Conservation (phyloP, 2,888 invertebrate species). For the Isoperla grammatica region DNA sequence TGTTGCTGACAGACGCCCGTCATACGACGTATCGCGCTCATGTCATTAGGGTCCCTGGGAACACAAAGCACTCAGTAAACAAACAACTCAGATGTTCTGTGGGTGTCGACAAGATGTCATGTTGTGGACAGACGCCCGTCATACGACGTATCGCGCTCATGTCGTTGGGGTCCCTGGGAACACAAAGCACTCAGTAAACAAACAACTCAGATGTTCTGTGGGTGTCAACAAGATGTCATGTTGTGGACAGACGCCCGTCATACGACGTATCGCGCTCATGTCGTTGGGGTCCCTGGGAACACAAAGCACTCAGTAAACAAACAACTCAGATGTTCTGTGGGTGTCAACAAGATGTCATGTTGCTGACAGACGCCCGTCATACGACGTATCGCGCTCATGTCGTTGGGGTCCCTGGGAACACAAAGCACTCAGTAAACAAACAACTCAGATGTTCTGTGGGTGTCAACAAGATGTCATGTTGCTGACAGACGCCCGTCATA, state of each 20-base stretch:
- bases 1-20: conserved; percentile 86
- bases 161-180: conserved; percentile 66
- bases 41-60: conserved; percentile 63
- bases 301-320: too few species aligned
- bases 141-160: conserved; percentile 72
- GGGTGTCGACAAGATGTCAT: conserved; percentile 72
- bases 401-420: conserved; percentile 65
- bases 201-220: conserved; percentile 76
- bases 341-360: conserved; percentile 73
- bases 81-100: conserved; percentile 79
- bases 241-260: conserved; percentile 85
- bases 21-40: conserved; percentile 72
- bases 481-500: conserved; percentile 83
- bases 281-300: conserved; percentile 61
- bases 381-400: conserved; percentile 69
- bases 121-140: conserved; percentile 85
- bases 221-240: conserved; percentile 77
- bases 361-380: conserved; percentile 87
- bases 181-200: too few species aligned
- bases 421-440: too few species aligned
- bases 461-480: conserved; percentile 76
- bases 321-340: conserved; percentile 76
- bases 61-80: too few species aligned
- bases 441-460: conserved; percentile 70
- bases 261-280: conserved; percentile 69